Percentiles rank a stretch among this genome's conserved stretches.
phyloP scores from a whole-genome alignment of 2,113 vertebrate species.

The Rhabdomys dilectus region DNA sequence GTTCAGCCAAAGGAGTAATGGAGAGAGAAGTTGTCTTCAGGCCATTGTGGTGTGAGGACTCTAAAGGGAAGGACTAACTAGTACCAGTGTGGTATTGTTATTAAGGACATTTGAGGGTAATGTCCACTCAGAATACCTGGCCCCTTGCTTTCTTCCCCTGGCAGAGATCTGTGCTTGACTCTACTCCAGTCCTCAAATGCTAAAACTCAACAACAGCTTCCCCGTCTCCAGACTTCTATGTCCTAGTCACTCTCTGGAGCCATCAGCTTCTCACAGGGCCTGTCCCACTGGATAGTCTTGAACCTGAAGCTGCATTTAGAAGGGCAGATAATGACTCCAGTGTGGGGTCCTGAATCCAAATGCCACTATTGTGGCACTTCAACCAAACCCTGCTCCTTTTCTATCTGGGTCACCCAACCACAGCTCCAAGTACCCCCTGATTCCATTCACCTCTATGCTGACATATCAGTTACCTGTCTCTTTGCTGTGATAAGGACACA shows the following conservation, averaged over 20 bases:
- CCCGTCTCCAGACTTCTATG: no score
- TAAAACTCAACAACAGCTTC: no score
- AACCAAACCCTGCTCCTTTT: fast-evolving
- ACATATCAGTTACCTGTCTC: background rate
- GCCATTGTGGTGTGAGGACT: fast-evolving
- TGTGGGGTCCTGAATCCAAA: fast-evolving
- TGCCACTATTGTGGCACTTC: fast-evolving
- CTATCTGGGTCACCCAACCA: fast-evolving
- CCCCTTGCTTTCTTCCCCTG: fast-evolving
- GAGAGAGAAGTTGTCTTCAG: fast-evolving
- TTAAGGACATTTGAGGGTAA: fast-evolving
- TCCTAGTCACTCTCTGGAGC: no score
- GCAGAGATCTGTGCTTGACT: background rate
- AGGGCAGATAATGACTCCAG: fast-evolving
- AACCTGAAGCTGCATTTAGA: fast-evolving
- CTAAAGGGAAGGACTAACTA: background rate
- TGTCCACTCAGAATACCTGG: fast-evolving
- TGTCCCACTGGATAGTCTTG: fast-evolving
- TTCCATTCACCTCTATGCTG: background rate
- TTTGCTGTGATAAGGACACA: background rate
- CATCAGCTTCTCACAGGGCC: background rate
- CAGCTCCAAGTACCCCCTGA: background rate
- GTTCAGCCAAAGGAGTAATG: no score
- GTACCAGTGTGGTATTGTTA: fast-evolving
- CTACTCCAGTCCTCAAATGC: fast-evolving